phyloP scores from a whole-genome alignment of 2,113 vertebrate genomes.

The Neogale vison region DNA sequence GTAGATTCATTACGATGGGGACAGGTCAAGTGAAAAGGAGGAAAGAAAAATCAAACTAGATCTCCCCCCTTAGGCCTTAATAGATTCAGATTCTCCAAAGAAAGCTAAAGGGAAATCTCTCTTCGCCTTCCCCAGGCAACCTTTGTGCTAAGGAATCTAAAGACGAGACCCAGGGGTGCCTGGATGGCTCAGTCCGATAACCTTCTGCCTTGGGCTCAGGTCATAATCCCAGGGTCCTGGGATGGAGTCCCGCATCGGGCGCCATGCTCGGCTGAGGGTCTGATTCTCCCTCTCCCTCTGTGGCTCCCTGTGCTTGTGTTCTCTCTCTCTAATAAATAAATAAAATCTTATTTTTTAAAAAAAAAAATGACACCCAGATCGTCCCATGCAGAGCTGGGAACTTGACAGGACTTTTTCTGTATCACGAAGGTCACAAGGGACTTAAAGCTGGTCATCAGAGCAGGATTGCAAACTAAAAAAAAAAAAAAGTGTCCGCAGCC shows the following conservation, averaged over 20 bases:
- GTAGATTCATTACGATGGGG: not conserved
- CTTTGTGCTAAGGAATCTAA: not conserved
- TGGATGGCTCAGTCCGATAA: no score
- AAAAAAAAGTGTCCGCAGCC: not conserved
- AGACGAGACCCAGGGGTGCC: not conserved
- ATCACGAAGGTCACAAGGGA: rapidly evolving
- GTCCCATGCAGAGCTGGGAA: not conserved
- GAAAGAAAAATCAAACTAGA: not conserved
- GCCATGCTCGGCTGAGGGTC: no score
- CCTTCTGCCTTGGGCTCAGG: no score
- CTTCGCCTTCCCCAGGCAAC: not conserved
- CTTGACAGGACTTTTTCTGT: not conserved
- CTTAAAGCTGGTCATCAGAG: not conserved
- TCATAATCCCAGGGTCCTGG: no score
- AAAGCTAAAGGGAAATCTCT: not conserved
- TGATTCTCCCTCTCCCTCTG: no score
- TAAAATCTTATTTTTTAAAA: no score
- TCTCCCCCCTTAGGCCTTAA: not conserved
- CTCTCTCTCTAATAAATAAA: no score
- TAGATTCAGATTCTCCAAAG: not conserved
- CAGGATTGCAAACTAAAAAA: not conserved
- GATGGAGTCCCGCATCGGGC: no score
- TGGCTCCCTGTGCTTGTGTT: no score
- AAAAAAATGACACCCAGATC: not conserved
- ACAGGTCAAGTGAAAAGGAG: not conserved